Evolutionary conservation across 2,113 vertebrate species (phyloP), one percentile per base, ranked within the genome.

Genomic region (Dendropsophus ebraccatus): DNA sequence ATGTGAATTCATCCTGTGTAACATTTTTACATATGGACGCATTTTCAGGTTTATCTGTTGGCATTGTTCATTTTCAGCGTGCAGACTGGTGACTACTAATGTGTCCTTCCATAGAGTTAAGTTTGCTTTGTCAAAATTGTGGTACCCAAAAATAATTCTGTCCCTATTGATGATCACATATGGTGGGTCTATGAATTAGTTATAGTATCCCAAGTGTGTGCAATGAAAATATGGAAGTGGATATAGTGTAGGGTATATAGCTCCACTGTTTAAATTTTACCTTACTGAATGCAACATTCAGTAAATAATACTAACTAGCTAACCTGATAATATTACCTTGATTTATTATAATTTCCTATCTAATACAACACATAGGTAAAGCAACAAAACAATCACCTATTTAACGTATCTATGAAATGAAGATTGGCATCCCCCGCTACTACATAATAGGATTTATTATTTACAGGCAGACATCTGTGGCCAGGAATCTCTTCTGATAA

Each of bases 391-490:
- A n/a, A 16, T 19, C 23, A 45, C 37, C 74, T 25, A 77, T 62
- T 17, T 85, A 37, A 70, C 28, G 9, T 70, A 56, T 56, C 62
- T 79, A 19, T 78, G 62, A 85, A 85, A 25, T 52, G 65, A 56
- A 79, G 84, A 12, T 47, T 85, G 84, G 58, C 75, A 70, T 56
- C 84, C 84, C 37, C 75, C 75, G 75, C 75, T 78, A 41, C 84
- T 79, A 13, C 75, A 85, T 85, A 85, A 85, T 85, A 85, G 75
- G 84, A 85, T 85, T 78, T 85, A 85, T 85, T 85, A 85, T 85
- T 85, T 85, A 70, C 75, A 79, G 75, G 84, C 84, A 85, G 84
- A 85, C 84, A 79, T 85, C 84, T 85, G 75, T 79, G 84, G 45
- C 84, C 84, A 85, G 49, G 84, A 85, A 79, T 85, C 84, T 79